Evolutionary conservation across 2,113 vertebrate species (phyloP), one percentile per base, ranked within the genome.

Genomic region (Tyto alba): DNA sequence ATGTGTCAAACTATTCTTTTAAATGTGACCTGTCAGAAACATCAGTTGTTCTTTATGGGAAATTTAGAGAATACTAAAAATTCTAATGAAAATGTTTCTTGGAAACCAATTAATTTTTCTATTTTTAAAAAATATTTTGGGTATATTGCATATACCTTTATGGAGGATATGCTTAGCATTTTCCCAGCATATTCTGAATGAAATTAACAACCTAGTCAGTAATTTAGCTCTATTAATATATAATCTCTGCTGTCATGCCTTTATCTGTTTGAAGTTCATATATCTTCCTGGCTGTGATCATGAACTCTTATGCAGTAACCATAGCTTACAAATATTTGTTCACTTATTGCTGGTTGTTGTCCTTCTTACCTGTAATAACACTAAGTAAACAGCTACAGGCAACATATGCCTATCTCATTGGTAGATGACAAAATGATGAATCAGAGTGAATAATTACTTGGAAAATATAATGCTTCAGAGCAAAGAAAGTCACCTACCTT

Each of bases 281-380:
- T 69, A 5, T 66, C 84, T 95, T 88, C 55, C 85, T 75, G 47
- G 55, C 56, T 92, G 60, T 91, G 30, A 10, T 84, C 19, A 41
- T 66, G 85, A 75, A 53, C 69, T 91, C 84, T 85, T 74, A 40
- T 47, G 19, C 8, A 78, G 55, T 75, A 85, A 83, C 55, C 79
- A 17, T 48, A 94, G 68, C 80, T 94, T 84, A 55, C 83, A 97
- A 98, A 95, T 97, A 97, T 94, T 94, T 97, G 63, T 92, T 83
- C 52, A 63, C 63, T 62, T 73, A 64, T 63, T 56, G 36, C 83
- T 91, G 71, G 16, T 87, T 93, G 12, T 95, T 95, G 36, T 56
- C 43, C 90, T 94, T 94, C 80, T 88, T 95, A 91, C 73, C 86
- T 92, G 79, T 82, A 88, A 97, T 96, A 97, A 97, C 97, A 18